Conservation (phyloP, 2,113 vertebrate species). For the Excalfactoria chinensis region DNA sequence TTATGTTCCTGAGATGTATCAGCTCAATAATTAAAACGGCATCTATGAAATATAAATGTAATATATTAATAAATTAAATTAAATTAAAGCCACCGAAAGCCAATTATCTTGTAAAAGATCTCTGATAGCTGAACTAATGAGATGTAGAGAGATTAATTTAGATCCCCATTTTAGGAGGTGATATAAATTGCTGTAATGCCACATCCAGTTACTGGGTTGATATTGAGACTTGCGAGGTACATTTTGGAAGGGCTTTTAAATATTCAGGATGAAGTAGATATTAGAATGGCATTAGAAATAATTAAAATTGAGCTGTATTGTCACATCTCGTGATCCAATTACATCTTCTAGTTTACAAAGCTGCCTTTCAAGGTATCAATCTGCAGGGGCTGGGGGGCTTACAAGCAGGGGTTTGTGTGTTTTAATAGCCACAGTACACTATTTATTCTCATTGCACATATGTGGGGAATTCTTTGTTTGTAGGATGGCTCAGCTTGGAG, state of each 20-base stretch:
- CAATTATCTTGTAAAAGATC: constrained; percentile 69
- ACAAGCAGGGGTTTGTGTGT: background rate
- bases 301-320: constrained; percentile 54
- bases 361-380: background rate
- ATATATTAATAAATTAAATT: constrained; percentile 72
- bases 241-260: constrained; percentile 62
- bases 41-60: constrained; percentile 70
- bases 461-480: background rate
- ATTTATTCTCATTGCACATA: background rate
- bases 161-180: constrained; percentile 46
- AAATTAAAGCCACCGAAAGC: constrained; percentile 64
- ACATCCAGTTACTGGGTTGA: constrained; percentile 54
- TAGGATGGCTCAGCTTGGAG: background rate
- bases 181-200: constrained; percentile 65
- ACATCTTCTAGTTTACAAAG: constrained; percentile 33
- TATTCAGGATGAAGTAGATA: constrained; percentile 53
- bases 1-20: constrained; percentile 54
- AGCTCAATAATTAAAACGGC: constrained; percentile 68
- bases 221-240: constrained; percentile 60
- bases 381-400: background rate
- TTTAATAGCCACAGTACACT: background rate
- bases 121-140: constrained; percentile 68
- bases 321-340: constrained; percentile 46
- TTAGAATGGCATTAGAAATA: constrained; percentile 58
- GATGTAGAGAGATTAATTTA: constrained; percentile 72